Base-by-base conservation (phyloP, 1,140 invertebrate genomes). In the Dufourea novaeangliae region DNA sequence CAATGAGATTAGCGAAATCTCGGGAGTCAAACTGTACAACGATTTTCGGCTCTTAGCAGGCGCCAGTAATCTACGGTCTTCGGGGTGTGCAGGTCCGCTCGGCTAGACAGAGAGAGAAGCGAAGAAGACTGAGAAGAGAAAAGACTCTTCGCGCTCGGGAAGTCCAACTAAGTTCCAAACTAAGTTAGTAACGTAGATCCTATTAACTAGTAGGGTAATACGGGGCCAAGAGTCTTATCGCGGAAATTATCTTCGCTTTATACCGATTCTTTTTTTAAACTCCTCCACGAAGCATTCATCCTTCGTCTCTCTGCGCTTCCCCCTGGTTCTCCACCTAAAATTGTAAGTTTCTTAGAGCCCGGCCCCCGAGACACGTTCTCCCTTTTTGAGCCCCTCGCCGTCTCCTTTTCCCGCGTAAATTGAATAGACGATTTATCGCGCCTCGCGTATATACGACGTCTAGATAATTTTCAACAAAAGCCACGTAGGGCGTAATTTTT, bases 201-300 rank as follows among this genome's bases (percentile, higher is more conserved):
- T 88, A 88, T 88, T 88, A 88, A 87, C 84, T 86, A 87, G 86
- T 86, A 87, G 80, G 87, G 86, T 87, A 87, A 88, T 84, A 85
- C 82, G 80, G n/a, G 81, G 87, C 84, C 87, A 86, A 88, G 87
- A 88, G 86, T 87, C 86, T 87, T 88, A 86, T 75, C 86, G 83
- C 73, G 72, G 81, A 87, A 88, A 88, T 88, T 88, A 88, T 88
- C 86, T 87, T 80, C 78, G 67, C 86, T 83, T 87, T 81, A 78
- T 81, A 81, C 79, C n/a, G 79, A 67, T 81, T 81, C 79, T 81
- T 81, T 76, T n/a, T 76, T 81, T 73, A 73, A 73, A 78, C 46
- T 61, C 64, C 29, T 41, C 29, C 44, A 14, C 75, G n/a, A 29
- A 71, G 67, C 34, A 22, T 70, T 29, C 11, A 5, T 66, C 29